phyloP scores from a whole-genome alignment of 2,113 vertebrate species.

The Rattus rattus region DNA sequence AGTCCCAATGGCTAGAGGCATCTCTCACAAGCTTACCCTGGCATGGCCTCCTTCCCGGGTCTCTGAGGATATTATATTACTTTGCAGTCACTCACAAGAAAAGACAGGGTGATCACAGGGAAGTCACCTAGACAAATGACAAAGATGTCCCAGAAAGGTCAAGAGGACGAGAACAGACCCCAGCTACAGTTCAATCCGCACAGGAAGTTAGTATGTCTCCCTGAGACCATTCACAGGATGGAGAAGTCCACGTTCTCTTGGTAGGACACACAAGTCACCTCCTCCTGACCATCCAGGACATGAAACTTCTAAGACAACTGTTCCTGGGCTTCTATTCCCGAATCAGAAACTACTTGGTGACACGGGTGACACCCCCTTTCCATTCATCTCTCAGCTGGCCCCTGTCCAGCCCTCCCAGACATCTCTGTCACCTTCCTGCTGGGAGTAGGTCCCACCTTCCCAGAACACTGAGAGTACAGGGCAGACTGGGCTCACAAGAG shows the following conservation, averaged over 20 bases:
- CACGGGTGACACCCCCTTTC: not conserved
- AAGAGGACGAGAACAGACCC: not conserved
- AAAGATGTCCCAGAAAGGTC: not conserved
- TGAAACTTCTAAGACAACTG: not conserved
- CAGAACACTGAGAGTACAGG: too few relatives aligned
- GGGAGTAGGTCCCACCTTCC: too few relatives aligned
- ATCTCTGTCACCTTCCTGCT: too few relatives aligned
- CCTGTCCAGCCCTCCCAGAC: not conserved
- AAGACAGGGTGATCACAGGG: not conserved
- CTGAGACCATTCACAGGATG: not conserved
- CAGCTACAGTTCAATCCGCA: not conserved
- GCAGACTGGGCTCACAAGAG: too few relatives aligned
- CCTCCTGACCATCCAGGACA: not conserved
- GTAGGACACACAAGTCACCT: not conserved
- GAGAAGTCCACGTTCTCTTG: not conserved
- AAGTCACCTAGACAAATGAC: not conserved
- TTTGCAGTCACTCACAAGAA: not conserved
- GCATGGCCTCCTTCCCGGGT: not conserved
- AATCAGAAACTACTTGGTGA: not conserved
- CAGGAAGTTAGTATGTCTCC: not conserved
- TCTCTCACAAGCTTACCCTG: not conserved
- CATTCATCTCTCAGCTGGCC: not conserved
- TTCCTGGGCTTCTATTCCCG: not conserved
- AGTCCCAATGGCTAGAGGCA: not conserved
- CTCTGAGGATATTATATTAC: not conserved